phyloP scores from a whole-genome alignment of 2,113 vertebrate species.

The Carassius auratus region DNA sequence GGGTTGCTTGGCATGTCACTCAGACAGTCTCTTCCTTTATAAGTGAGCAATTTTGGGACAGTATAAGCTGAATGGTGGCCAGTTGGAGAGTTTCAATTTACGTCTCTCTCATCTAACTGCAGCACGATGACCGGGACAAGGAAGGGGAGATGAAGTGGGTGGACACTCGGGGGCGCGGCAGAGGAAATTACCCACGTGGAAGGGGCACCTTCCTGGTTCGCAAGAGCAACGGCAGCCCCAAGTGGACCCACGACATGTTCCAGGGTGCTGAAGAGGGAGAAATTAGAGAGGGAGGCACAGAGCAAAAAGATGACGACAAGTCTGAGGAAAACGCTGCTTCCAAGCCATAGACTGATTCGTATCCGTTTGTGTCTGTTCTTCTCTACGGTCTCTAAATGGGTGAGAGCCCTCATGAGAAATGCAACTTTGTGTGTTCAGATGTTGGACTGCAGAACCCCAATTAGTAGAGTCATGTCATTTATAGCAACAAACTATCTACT shows the following conservation, averaged over 20 bases:
- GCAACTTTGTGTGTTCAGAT: background rate
- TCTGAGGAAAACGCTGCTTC: constrained; percentile 66
- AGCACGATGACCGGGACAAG: constrained; percentile 96
- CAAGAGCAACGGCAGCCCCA: constrained; percentile 87
- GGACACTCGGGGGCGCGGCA: constrained; percentile 83
- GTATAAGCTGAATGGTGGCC: background rate
- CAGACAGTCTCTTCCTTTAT: background rate
- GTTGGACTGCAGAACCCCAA: background rate
- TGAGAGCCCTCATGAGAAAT: background rate
- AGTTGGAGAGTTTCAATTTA: background rate
- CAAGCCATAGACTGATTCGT: constrained; percentile 69
- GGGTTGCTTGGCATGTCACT: constrained; percentile 11
- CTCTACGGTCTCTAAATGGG: background rate
- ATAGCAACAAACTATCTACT: background rate
- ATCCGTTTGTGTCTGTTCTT: background rate
- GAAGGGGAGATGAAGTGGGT: constrained; percentile 93
- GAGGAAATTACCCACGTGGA: constrained; percentile 85
- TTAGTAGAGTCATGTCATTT: background rate
- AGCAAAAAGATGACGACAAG: constrained; percentile 82
- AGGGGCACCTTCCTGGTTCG: constrained; percentile 90
- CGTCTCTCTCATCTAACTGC: constrained; percentile 35
- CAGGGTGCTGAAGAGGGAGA: constrained; percentile 85
- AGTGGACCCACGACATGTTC: constrained; percentile 98
- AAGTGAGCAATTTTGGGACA: background rate
- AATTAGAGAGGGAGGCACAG: constrained; percentile 83